These are phyloP conservation scores for Steinernema khuongi DNA, from an alignment of 1,140 invertebrate genomes.

Conservation along the genomic window DNA sequence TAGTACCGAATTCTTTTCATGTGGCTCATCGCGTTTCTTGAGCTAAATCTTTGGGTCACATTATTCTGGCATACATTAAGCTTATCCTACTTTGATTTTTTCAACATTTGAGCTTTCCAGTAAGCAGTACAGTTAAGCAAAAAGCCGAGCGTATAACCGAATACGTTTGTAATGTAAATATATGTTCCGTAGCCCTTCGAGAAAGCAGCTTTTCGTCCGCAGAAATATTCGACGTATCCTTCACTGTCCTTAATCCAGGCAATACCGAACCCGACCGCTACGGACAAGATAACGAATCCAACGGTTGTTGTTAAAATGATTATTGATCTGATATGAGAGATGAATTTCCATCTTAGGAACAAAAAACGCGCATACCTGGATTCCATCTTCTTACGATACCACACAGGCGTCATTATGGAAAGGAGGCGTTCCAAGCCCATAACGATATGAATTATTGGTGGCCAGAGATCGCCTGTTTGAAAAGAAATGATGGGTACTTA, in stretches of 20 bases:
- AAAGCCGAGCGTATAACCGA: slow-evolving; percentile 24
- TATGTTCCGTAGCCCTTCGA: slow-evolving; percentile 17
- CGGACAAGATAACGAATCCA: slow-evolving; percentile 18
- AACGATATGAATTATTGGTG: slow-evolving; percentile 22
- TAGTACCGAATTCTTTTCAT: slow-evolving; percentile 20
- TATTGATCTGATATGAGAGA: background rate
- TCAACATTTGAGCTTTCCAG: slow-evolving; percentile 23
- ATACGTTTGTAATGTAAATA: slow-evolving; percentile 19
- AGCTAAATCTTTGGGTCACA: slow-evolving; percentile 20
- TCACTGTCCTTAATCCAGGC: background rate
- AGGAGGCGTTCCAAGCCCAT: slow-evolving; percentile 25
- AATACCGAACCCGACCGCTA: slow-evolving; percentile 16
- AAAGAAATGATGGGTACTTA: background rate
- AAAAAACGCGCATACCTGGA: background rate
- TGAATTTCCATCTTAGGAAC: background rate
- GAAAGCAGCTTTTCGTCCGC: slow-evolving; percentile 25
- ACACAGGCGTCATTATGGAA: slow-evolving; percentile 1
- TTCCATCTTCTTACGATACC: slow-evolving; percentile 21
- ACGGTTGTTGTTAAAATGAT: slow-evolving; percentile 16
- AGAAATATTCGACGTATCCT: slow-evolving; percentile 29
- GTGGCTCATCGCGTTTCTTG: background rate
- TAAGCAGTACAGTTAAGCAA: slow-evolving; percentile 17
- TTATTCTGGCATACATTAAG: slow-evolving; percentile 7
- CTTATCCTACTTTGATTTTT: slow-evolving; percentile 22
- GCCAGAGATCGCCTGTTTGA: slow-evolving; percentile 26